Percentiles rank a stretch among this genome's conserved stretches.
phyloP scores from a whole-genome alignment of 2,888 invertebrate genomes.

The Heliothis peltigera region DNA sequence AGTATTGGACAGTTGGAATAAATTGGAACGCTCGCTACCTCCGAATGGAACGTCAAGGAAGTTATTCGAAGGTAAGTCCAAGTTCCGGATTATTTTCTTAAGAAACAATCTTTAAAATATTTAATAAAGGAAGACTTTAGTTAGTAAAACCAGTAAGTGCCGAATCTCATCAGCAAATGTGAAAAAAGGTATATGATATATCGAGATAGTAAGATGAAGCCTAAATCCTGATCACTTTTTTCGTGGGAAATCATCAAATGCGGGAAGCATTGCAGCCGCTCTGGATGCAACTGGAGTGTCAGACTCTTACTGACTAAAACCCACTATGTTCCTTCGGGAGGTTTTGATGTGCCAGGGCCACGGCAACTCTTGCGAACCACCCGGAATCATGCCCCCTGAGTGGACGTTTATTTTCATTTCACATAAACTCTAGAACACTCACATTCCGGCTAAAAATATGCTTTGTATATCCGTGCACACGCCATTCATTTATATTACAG shows the following conservation, averaged over 20 bases:
- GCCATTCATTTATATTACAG: not conserved
- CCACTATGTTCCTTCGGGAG: no score
- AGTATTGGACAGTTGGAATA: slow-evolving; percentile 56
- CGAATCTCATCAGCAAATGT: not conserved
- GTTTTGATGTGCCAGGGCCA: no score
- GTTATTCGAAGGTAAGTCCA: slow-evolving; percentile 40
- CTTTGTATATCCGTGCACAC: not conserved
- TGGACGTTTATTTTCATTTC: slow-evolving; percentile 11
- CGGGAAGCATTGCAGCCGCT: no score
- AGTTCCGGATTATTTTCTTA: slow-evolving; percentile 46
- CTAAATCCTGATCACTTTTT: no score
- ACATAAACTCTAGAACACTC: not conserved
- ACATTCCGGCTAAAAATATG: not conserved
- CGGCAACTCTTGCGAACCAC: no score
- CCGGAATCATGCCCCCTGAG: not conserved
- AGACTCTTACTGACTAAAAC: no score
- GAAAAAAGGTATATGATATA: not conserved
- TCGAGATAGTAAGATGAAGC: not conserved
- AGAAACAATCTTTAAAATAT: slow-evolving; percentile 44
- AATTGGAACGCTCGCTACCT: slow-evolving; percentile 45
- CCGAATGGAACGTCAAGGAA: slow-evolving; percentile 37
- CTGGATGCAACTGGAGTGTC: no score
- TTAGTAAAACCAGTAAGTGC: no score
- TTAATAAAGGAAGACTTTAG: slow-evolving; percentile 42
- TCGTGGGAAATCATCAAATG: no score